A percentile compares a stretch with the other conserved stretches of the same genome.
phyloP scores from a whole-genome alignment of 2,113 vertebrate genomes.

The Oryzias celebensis region DNA sequence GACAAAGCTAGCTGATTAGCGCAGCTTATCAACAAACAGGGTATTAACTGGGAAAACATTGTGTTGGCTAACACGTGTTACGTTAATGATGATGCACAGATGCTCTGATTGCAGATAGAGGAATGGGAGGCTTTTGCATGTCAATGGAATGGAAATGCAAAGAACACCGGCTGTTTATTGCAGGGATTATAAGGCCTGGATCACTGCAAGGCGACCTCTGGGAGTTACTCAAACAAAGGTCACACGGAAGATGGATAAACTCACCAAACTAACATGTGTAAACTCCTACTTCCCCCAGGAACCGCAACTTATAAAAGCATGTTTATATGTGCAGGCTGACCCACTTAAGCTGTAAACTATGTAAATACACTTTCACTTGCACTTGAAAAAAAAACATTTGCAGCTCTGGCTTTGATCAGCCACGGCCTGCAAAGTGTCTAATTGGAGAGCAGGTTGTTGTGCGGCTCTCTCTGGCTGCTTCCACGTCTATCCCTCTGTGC shows the following conservation, averaged over 20 bases:
- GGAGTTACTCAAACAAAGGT: conserved; percentile 45
- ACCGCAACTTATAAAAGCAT: conserved; percentile 22
- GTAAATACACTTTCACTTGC: conserved; percentile 32
- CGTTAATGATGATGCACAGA: conserved; percentile 74
- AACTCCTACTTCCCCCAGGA: conserved; percentile 17
- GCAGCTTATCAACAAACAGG: conserved; percentile 63
- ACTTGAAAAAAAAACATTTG: conserved; percentile 24
- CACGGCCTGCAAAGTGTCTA: conserved; percentile 52
- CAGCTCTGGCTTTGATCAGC: conserved; percentile 36
- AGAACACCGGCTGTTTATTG: conserved; percentile 52
- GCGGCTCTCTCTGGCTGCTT: conserved; percentile 53
- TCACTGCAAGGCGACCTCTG: conserved; percentile 28
- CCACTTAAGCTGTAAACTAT: conserved; percentile 31
- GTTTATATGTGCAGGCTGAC: conserved; percentile 33
- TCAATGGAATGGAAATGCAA: conserved; percentile 53
- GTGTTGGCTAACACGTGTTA: conserved; percentile 72
- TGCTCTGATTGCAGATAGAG: conserved; percentile 61
- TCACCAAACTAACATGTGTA: conserved; percentile 29
- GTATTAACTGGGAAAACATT: conserved; percentile 66
- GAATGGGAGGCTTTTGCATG: conserved; percentile 46
- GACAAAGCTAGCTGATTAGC: conserved; percentile 64
- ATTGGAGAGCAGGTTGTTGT: conserved; percentile 71
- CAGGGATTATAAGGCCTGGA: conserved; percentile 28
- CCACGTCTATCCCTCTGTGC: conserved; percentile 42
- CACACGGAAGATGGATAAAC: conserved; percentile 34